These are phyloP conservation scores for Ceratosolen solmsi DNA, from an alignment of 1,140 invertebrate genomes.

Conservation along the genomic window DNA sequence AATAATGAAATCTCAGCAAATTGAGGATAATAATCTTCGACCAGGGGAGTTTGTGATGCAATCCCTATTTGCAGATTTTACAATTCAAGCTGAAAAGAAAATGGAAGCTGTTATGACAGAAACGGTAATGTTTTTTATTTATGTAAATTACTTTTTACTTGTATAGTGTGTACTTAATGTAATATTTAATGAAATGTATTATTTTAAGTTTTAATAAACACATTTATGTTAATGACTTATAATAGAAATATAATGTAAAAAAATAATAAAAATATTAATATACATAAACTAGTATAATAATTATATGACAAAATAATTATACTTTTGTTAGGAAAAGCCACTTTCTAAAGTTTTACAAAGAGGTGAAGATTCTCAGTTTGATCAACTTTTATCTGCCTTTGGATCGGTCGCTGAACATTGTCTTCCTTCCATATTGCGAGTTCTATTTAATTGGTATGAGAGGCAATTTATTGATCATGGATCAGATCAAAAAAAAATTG, in stretches of 20 bases:
- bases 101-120: constrained; percentile 96
- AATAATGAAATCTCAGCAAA: constrained; percentile 76
- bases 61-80: constrained; percentile 95
- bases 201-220: constrained; percentile 15
- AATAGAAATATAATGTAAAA: too few relatives aligned
- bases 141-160: neutral
- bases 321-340: constrained; percentile 82
- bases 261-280: too few relatives aligned
- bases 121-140: constrained; percentile 74
- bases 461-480: constrained; percentile 83
- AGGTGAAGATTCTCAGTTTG: constrained; percentile 95
- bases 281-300: too few relatives aligned
- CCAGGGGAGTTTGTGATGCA: constrained; percentile 97
- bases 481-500: constrained; percentile 74
- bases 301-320: neutral
- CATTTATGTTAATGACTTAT: too few relatives aligned
- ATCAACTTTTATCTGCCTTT: constrained; percentile 94
- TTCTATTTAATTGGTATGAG: constrained; percentile 98
- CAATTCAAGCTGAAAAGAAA: constrained; percentile 92
- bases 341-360: constrained; percentile 94
- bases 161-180: too few relatives aligned
- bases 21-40: constrained; percentile 79
- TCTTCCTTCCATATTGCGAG: constrained; percentile 93
- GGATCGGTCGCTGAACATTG: constrained; percentile 97
- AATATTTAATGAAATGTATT: neutral